phyloP scores from a whole-genome alignment of 1,140 invertebrate genomes.

The Tigriopus japonicus region DNA sequence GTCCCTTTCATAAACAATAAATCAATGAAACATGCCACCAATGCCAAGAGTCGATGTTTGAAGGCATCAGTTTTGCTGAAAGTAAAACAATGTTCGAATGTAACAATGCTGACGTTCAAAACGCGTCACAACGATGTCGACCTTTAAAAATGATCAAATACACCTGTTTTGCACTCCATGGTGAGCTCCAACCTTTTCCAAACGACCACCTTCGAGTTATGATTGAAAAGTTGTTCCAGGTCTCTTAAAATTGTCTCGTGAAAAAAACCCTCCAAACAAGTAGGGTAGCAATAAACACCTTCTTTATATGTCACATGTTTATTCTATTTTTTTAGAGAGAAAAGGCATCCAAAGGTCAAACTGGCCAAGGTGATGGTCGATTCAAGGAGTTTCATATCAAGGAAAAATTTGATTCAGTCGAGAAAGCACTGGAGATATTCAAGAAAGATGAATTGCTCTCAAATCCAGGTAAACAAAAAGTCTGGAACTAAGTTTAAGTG shows the following conservation, averaged over 20 bases:
- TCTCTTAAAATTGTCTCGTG: no score
- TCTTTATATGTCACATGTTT: no score
- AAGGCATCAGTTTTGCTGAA: not conserved
- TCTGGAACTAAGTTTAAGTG: not conserved
- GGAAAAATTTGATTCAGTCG: slow-evolving; percentile 27
- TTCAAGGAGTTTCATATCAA: slow-evolving; percentile 26
- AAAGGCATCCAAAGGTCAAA: slow-evolving; percentile 14
- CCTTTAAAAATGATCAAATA: slow-evolving; percentile 13
- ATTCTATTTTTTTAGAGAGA: not conserved
- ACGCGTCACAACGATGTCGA: slow-evolving; percentile 3
- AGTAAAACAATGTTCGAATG: slow-evolving; percentile 13
- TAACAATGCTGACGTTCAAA: not conserved
- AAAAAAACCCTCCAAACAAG: no score
- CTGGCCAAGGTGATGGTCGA: slow-evolving; percentile 18
- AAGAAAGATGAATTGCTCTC: slow-evolving; percentile 36
- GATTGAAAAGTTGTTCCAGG: no score
- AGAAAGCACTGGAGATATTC: slow-evolving; percentile 35
- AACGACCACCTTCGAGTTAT: no score
- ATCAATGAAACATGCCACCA: no score
- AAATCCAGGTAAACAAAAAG: slow-evolving; percentile 32
- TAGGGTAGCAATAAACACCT: no score
- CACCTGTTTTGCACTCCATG: not conserved
- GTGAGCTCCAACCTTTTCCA: no score
- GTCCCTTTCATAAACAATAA: no score
- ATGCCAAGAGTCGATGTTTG: no score